Evolutionary conservation across 2,113 vertebrate species (phyloP).

Genomic region (Tapirus terrestris): DNA sequence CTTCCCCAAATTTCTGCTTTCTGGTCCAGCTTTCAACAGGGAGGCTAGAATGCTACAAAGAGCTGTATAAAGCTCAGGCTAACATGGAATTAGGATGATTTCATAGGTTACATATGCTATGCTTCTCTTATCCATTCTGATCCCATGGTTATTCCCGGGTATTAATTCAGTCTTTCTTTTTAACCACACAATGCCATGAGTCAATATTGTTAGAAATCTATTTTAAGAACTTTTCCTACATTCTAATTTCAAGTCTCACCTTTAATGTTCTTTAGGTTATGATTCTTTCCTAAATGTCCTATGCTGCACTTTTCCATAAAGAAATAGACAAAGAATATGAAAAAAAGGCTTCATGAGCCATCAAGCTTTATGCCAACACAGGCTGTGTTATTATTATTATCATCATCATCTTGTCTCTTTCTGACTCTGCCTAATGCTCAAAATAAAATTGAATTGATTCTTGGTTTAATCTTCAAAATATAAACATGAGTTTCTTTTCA

Average conservation of each 20-base stretch:
- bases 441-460: not conserved
- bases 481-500: not conserved
- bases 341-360: not conserved
- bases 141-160: not conserved
- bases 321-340: not conserved
- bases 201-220: not conserved
- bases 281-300: not conserved
- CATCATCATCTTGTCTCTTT: not conserved
- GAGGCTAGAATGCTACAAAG: not conserved
- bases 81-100: not conserved
- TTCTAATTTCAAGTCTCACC: not conserved
- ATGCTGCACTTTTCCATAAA: not conserved
- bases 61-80: not conserved
- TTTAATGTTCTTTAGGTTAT: not conserved
- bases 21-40: not conserved
- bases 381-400: not conserved
- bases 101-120: not conserved
- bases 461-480: not conserved
- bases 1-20: not conserved
- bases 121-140: not conserved
- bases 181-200: not conserved
- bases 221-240: constrained; percentile 5
- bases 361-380: not conserved
- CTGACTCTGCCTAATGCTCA: not conserved
- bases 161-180: not conserved